Evolutionary conservation across 2,113 vertebrate genomes (phyloP), one percentile per base, ranked within the genome.

Genomic region (Cairina moschata): DNA sequence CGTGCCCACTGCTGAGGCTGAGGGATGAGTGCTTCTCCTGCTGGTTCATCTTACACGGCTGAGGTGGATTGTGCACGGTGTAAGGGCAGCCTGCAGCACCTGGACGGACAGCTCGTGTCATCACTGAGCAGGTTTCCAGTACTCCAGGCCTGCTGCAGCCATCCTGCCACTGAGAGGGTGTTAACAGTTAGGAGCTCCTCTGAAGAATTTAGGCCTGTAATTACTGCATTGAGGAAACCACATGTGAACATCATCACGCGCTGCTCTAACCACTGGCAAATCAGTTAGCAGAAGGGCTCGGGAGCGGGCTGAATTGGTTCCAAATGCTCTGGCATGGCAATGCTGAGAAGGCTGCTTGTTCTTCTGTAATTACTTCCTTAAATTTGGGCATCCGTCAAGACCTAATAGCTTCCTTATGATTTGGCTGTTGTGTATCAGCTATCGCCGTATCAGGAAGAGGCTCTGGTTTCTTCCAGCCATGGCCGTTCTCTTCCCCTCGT

Each of bases 281-380:
- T 38, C 77, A 50, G 90, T 68, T 9, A 3, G 86, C 20, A 2
- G 58, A 74, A 86, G 83, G 77, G 32, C 83, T 77, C 3, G 0
- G 77, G 74, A 87, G 23, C 20, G 50, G 62, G 71, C 66, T 92
- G 81, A 96, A 97, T 97, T 96, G 91, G 40, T 97, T 97, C 96
- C 96, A 97, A 96, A 97, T 96, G 96, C 90, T 96, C 88, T 93
- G 95, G 95, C 92, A 95, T 0, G 0, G 28, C 52, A 77, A 72
- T 91, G 90, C 74, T 89, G 86, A 95, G 96, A 82, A 76, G 80
- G 89, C 83, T 93, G 74, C 93, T 96, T 96, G 95, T 96, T 96
- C 91, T 85, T 76, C 91, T 73, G 78, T 97, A 96, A 97, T 96
- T 96, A 85, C 93, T 97, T 97, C 96, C 96, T 95, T 96, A 90